Evolutionary conservation across 2,113 vertebrate species (phyloP).

Genomic region (Phalacrocorax pelagicus): DNA sequence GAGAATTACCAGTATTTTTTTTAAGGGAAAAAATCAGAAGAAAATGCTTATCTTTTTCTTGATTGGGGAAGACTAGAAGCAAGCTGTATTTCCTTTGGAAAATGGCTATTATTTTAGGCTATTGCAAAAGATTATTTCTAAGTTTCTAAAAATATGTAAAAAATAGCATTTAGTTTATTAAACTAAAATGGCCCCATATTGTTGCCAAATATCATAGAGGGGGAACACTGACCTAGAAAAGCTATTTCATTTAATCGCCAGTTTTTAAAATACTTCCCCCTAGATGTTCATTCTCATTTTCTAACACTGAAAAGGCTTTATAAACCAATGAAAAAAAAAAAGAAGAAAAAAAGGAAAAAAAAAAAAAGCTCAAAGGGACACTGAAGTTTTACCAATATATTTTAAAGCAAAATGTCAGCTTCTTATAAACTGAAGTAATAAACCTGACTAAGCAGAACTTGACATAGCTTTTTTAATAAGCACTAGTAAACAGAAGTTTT

Average conservation of each 20-base stretch:
- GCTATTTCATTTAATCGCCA: not conserved
- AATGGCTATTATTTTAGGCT: not conserved
- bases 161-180: conserved; percentile 5
- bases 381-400: not conserved
- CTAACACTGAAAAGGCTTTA: not conserved
- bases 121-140: not conserved
- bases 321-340: not conserved
- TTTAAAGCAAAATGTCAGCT: conserved; percentile 5
- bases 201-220: not conserved
- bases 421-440: conserved; percentile 6
- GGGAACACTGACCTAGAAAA: conserved; percentile 36
- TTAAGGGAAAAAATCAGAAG: not conserved
- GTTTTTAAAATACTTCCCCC: not conserved
- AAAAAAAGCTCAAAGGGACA: not conserved
- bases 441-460: conserved; percentile 11
- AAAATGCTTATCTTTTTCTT: conserved; percentile 4
- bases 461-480: not conserved
- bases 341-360: not conserved
- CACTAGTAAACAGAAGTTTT: conserved; percentile 6
- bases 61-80: not conserved
- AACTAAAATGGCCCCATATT: not conserved
- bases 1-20: not conserved
- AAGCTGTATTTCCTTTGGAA: not conserved
- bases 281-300: not conserved
- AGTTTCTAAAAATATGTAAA: conserved; percentile 6